These are phyloP conservation scores for Drymodes brunneopygia DNA, from an alignment of 2,113 vertebrate species.

Conservation along the genomic window DNA sequence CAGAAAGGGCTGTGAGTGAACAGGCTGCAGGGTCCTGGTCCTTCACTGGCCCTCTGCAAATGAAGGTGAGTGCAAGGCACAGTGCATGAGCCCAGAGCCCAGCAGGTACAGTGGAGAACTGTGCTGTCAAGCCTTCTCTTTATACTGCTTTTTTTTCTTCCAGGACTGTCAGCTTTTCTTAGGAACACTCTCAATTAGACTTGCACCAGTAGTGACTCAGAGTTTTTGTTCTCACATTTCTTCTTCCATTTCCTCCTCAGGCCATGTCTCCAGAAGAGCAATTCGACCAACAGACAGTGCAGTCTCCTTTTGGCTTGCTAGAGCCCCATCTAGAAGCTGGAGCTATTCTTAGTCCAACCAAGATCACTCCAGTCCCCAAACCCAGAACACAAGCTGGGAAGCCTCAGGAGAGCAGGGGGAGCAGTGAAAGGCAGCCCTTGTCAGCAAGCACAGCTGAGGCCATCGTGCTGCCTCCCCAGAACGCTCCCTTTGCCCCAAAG, in stretches of 20 bases:
- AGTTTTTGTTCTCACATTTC: neutral
- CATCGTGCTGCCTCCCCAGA: neutral
- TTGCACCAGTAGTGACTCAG: neutral
- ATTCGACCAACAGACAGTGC: neutral
- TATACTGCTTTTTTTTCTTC: neutral
- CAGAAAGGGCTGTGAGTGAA: neutral
- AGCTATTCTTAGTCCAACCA: neutral
- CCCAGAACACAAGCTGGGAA: constrained; percentile 67
- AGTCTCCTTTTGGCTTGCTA: constrained; percentile 22
- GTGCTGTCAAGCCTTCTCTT: neutral
- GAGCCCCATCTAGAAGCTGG: constrained; percentile 20
- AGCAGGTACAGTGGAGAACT: no score
- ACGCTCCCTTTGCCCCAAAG: constrained; percentile 35
- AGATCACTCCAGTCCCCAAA: constrained; percentile 66
- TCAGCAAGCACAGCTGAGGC: neutral
- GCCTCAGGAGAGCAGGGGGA: constrained; percentile 5
- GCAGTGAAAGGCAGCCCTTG: neutral
- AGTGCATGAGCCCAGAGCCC: neutral
- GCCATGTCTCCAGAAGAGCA: constrained; percentile 30
- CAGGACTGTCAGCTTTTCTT: neutral
- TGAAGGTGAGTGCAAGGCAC: neutral
- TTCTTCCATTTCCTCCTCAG: constrained; percentile 18
- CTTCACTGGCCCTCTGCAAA: neutral
- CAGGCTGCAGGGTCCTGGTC: neutral
- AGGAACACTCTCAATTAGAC: rapidly evolving